phyloP scores from a whole-genome alignment of 35 echinoderm and acorn worm genomes.

The Holothuria glaberrima region DNA sequence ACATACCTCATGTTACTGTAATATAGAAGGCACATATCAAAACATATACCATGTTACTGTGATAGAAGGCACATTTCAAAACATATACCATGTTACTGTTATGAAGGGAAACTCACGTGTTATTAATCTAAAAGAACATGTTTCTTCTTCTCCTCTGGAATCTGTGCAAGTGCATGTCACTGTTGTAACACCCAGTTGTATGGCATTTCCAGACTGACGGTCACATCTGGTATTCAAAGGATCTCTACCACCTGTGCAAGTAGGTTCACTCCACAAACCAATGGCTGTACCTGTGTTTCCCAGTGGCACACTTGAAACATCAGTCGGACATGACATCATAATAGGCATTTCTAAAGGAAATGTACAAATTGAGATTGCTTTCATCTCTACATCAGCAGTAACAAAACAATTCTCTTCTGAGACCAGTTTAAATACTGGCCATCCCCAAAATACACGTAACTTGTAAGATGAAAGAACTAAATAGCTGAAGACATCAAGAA shows the following conservation, averaged over 20 bases:
- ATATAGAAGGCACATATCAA: too few relatives aligned
- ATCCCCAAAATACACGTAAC: too few relatives aligned
- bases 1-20: too few relatives aligned
- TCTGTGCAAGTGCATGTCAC: slow-evolving; percentile 24
- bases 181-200: background rate
- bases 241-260: background rate
- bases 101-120: background rate
- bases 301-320: background rate
- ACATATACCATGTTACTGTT: too few relatives aligned
- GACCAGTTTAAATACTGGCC: too few relatives aligned
- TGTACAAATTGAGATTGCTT: background rate
- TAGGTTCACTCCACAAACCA: background rate
- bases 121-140: slow-evolving; percentile 1
- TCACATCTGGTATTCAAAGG: background rate
- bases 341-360: background rate
- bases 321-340: background rate
- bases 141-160: background rate
- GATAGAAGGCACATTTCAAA: too few relatives aligned
- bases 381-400: background rate
- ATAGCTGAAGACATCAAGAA: too few relatives aligned
- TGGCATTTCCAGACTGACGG: background rate
- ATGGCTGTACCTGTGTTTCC: background rate
- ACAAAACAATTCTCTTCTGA: too few relatives aligned
- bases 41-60: too few relatives aligned
- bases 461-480: too few relatives aligned